Evolutionary conservation across 2,888 invertebrate genomes (phyloP), one percentile per base, ranked within the genome.

Genomic region (Parapristionchus giblindavisi): DNA sequence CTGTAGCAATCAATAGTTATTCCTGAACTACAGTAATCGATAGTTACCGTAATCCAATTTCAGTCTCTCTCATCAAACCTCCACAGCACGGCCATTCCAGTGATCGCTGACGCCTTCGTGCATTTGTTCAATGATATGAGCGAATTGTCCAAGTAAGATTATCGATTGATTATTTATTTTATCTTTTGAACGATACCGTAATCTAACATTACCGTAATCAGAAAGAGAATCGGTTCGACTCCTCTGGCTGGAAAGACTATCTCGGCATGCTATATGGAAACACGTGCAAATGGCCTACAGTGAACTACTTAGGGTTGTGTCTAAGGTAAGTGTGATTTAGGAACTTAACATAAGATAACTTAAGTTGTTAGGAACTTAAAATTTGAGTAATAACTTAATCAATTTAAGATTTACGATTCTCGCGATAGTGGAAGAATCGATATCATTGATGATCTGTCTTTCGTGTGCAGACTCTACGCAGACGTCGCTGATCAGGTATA

Each of bases 401-500:
- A n/a, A 24, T 36, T 71, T 8, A 70, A 84, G 83, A 78, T 80
- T 34, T 86, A 82, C 77, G 79, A 83, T 8, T 80, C 83, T 38
- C 77, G 77, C 52, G 81, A 85, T 73, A 80, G 81, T 6, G 82
- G 84, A 54, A 71, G 86, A 11, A 82, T 86, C 14, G 84, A 85
- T 52, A 76, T 85, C 56, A 71, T 86, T 54, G 83, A 82, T 43
- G 85, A 86, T 75, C 68, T 85, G 52, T 82, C 86, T 6, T 83
- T 80, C 56, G 60, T 85, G n/a, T 86, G 85, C 74, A 78, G 81
- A 65, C 63, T 84, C 54, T 86, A 77, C 77, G 80, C 81, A n/a
- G 86, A 86, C 71, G 83, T 84, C 36, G 84, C 84, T 54, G 86
- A 86, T 77, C 81, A 83, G 80, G 80, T 80, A n/a, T n/a, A 65